These are phyloP conservation scores for Stercorarius parasiticus DNA, from an alignment of 2,113 vertebrate genomes.

Conservation along the genomic window DNA sequence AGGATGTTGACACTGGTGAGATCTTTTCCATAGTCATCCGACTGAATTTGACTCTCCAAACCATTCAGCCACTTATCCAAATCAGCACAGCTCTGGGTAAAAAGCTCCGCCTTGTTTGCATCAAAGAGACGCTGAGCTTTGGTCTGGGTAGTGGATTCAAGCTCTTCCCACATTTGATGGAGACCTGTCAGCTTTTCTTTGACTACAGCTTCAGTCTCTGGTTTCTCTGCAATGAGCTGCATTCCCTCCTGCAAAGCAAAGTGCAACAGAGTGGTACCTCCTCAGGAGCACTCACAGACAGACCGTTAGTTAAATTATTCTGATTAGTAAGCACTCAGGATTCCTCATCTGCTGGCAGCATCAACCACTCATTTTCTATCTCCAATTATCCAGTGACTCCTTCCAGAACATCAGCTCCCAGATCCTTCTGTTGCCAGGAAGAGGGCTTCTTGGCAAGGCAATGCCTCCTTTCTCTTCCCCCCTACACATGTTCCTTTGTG, in stretches of 20 bases:
- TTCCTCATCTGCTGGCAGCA: slow-evolving; percentile 6
- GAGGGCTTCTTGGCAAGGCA: not conserved
- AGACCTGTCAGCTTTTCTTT: slow-evolving; percentile 88
- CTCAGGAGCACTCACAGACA: not conserved
- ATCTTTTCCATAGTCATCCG: slow-evolving; percentile 94
- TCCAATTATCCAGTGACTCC: slow-evolving; percentile 8
- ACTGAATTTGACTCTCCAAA: slow-evolving; percentile 94
- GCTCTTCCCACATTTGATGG: slow-evolving; percentile 89
- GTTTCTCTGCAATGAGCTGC: slow-evolving; percentile 93
- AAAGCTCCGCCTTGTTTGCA: slow-evolving; percentile 95
- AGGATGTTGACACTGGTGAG: slow-evolving; percentile 97
- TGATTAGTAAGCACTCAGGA: slow-evolving; percentile 26
- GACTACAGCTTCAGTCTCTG: slow-evolving; percentile 88
- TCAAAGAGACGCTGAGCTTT: slow-evolving; percentile 97
- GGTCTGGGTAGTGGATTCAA: slow-evolving; percentile 94
- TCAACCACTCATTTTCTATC: not conserved
- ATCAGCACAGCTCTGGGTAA: slow-evolving; percentile 95
- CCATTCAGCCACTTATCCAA: slow-evolving; percentile 92
- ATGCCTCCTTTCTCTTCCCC: not conserved
- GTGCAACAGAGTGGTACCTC: slow-evolving; percentile 3
- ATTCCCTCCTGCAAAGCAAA: slow-evolving; percentile 83
- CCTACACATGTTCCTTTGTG: not conserved
- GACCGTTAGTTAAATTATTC: not conserved
- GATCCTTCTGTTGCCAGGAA: not conserved
- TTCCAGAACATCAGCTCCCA: slow-evolving; percentile 21